Evolutionary conservation across 1,140 invertebrate species (phyloP), one percentile per base, ranked within the genome.

Genomic region (Sinella curviseta): DNA sequence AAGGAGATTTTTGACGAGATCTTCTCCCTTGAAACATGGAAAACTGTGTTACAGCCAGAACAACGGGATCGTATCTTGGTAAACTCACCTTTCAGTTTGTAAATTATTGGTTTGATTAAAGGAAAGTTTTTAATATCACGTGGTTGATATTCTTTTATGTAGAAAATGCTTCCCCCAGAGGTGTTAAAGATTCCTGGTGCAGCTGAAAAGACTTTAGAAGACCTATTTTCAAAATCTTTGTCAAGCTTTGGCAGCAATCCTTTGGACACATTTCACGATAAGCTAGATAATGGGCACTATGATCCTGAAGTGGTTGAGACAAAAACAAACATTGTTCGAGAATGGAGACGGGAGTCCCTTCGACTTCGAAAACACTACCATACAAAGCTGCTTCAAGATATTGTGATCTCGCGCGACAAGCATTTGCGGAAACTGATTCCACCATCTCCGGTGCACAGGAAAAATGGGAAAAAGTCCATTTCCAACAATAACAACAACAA

Each of bases 1-100:
- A 67, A 34, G 35, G 70, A 80, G 34, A 80, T 83, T 76, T 83
- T 83, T 39, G 78, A 81, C 20, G 77, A 82, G 65, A 81, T 83
- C 14, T 83, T 83, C 67, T 83, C 83, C 0, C 3, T 77, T 24
- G 77, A 83, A 24, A 83, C 83, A 30, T 83, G 83, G 83, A 75
- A 79, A 54, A 82, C 78, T 39, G 70, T 82, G 55, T 34, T 83
- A 8, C 79, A 35, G n/a, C 70, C 78, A 3, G 81, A 81, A 24
- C 81, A 82, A 34, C 31, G 77, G 17, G 77, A 81, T 14, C 74
- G 81, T 35, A 82, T 83, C 75, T 28, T 80, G 65, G 83, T 83
- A 81, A 78, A 77, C n/a, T n/a, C n/a, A n/a, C n/a, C n/a, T n/a
- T n/a, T n/a, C 14, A 55, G 24, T 57, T 30, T 12, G 3, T 16